These are phyloP conservation scores for Hyperopisus bebe DNA, from an alignment of 2,113 vertebrate genomes.

Conservation along the genomic window DNA sequence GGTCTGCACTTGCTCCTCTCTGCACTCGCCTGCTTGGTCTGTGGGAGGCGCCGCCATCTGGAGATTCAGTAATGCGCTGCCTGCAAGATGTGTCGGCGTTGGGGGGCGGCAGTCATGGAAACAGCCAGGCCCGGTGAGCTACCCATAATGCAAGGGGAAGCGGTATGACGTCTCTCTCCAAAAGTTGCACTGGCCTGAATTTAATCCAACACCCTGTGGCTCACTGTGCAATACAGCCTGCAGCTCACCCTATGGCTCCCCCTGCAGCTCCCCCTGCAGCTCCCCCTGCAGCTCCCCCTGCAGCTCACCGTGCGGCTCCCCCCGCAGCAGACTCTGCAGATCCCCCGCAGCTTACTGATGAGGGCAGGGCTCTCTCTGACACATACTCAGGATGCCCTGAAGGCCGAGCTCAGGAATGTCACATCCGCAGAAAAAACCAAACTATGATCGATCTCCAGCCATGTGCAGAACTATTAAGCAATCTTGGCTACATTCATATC, in stretches of 20 bases:
- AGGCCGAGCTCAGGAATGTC: not conserved
- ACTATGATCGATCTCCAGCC: not conserved
- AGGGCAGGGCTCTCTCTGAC: not conserved
- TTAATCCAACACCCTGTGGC: conserved; percentile 51
- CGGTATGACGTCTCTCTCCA: conserved; percentile 54
- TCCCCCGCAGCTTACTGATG: not conserved
- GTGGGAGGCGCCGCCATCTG: conserved; percentile 48
- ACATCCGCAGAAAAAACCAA: not conserved
- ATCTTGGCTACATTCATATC: not conserved
- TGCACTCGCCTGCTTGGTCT: not conserved
- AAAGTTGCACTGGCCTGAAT: conserved; percentile 58
- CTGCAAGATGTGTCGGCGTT: conserved; percentile 50
- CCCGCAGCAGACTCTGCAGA: not conserved
- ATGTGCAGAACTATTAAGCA: not conserved
- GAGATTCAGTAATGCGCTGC: conserved; percentile 40
- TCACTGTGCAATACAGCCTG: not conserved
- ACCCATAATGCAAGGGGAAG: conserved; percentile 32
- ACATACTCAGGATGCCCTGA: not conserved
- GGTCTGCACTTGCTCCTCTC: not conserved
- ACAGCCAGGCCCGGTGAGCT: not conserved
- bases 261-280: not conserved
- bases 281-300: not conserved
- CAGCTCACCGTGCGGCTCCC: conserved; percentile 11
- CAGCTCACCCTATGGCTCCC: not conserved
- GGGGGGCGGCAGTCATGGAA: not conserved